Evolutionary conservation across 2,888 invertebrate genomes (phyloP).

Genomic region (Melinaea marsaeus): DNA sequence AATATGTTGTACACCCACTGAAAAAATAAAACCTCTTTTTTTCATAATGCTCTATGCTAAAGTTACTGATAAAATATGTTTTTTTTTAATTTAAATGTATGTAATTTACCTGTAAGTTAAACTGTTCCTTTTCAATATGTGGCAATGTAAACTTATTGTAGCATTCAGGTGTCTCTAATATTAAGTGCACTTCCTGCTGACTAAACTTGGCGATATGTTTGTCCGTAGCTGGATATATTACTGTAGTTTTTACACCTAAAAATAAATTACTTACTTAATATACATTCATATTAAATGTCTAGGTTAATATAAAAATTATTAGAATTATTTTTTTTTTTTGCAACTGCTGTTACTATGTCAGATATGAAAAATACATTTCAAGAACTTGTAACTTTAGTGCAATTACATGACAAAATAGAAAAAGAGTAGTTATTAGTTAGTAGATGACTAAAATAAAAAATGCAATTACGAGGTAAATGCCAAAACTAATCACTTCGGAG

Average conservation of each 20-base stretch:
- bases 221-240: constrained; percentile 95
- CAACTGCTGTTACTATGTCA: no score
- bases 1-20: constrained; percentile 99
- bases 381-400: not conserved
- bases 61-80: not conserved
- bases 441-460: no score
- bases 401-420: no score
- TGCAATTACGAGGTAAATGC: no score
- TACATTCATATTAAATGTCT: not conserved
- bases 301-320: no score
- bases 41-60: not conserved
- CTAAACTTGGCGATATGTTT: constrained; percentile 94
- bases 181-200: constrained; percentile 83
- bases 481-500: no score
- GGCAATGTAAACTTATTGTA: constrained; percentile 89
- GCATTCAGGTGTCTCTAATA: constrained; percentile 90
- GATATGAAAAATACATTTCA: no score
- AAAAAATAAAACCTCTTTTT: constrained; percentile 14
- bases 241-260: constrained; percentile 88
- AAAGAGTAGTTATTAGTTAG: no score
- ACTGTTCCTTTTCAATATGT: constrained; percentile 83
- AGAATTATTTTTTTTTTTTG: no score
- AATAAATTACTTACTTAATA: constrained; percentile 7
- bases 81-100: no score
- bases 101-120: constrained; percentile 91